These are phyloP conservation scores for Mirza zaza DNA, from an alignment of 2,113 vertebrate species.

Conservation along the genomic window DNA sequence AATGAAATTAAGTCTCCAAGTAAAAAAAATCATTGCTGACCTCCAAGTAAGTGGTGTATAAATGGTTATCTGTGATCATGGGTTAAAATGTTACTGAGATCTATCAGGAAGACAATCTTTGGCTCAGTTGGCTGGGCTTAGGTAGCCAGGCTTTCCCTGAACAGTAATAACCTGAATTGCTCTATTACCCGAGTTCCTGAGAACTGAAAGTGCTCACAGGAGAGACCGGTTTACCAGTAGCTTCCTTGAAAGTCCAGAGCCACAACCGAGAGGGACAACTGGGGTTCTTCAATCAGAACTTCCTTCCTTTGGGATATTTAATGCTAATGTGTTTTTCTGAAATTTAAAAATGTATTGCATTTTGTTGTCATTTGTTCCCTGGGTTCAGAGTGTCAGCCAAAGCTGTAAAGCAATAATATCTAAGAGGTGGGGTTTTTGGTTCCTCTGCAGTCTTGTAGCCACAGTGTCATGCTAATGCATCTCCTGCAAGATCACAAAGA, in stretches of 20 bases:
- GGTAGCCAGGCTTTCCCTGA: neutral
- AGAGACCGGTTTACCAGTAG: neutral
- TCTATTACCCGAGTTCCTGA: neutral
- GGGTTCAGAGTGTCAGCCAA: slow-evolving; percentile 64
- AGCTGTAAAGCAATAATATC: slow-evolving; percentile 64
- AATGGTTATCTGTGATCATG: neutral
- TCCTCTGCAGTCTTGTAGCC: slow-evolving; percentile 62
- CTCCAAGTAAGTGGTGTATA: neutral
- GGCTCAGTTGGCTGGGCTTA: neutral
- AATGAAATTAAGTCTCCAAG: slow-evolving; percentile 6
- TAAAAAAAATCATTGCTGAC: neutral
- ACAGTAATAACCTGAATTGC: neutral
- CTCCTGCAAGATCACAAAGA: slow-evolving; percentile 73
- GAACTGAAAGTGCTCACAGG: neutral
- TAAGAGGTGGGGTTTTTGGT: slow-evolving; percentile 69
- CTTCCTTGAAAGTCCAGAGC: neutral
- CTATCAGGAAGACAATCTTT: slow-evolving; percentile 51
- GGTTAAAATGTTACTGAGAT: slow-evolving; percentile 58
- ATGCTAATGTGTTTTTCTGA: neutral
- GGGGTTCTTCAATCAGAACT: neutral
- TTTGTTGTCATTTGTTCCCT: slow-evolving; percentile 71
- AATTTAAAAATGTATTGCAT: slow-evolving; percentile 67
- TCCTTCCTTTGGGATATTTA: slow-evolving; percentile 46
- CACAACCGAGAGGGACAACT: neutral
- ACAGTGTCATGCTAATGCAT: slow-evolving; percentile 73